Evolutionary conservation across 2,797 vertebrate species (phyloP).

Genomic region (Peromyscus aztecus): DNA sequence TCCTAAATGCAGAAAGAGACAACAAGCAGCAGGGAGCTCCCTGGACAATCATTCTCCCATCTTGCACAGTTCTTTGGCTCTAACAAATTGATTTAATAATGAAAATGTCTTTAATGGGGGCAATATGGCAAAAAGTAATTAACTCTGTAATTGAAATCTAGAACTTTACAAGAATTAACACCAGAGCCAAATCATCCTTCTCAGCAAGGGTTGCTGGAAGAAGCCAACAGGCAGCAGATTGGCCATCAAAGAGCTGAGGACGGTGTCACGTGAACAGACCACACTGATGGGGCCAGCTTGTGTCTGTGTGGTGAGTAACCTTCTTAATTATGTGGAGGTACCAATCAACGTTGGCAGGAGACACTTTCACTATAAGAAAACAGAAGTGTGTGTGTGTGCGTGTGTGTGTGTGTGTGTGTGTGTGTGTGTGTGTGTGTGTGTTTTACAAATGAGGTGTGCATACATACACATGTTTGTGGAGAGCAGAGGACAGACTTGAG

Average conservation of each 20-base stretch:
- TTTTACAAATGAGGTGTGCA: background rate
- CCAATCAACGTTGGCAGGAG: conserved; percentile 43
- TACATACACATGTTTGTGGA: background rate
- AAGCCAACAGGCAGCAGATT: background rate
- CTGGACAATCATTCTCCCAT: background rate
- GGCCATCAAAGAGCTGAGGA: background rate
- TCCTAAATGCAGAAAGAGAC: background rate
- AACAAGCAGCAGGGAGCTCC: accelerated
- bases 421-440: background rate
- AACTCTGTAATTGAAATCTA: conserved; percentile 88
- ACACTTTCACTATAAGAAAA: background rate
- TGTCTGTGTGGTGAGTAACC: background rate
- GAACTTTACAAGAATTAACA: conserved; percentile 86
- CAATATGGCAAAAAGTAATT: conserved; percentile 88
- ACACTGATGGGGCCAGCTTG: background rate
- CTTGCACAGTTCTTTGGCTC: conserved; percentile 73
- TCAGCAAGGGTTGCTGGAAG: conserved; percentile 66
- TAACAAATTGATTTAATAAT: conserved; percentile 86
- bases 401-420: background rate
- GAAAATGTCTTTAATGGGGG: conserved; percentile 86
- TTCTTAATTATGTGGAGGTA: conserved; percentile 60
- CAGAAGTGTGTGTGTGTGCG: background rate
- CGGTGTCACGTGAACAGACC: background rate
- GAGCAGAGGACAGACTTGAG: background rate
- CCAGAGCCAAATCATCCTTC: conserved; percentile 85